These are phyloP conservation scores for Dallia pectoralis DNA, from an alignment of 2,797 vertebrate genomes.

Conservation along the genomic window DNA sequence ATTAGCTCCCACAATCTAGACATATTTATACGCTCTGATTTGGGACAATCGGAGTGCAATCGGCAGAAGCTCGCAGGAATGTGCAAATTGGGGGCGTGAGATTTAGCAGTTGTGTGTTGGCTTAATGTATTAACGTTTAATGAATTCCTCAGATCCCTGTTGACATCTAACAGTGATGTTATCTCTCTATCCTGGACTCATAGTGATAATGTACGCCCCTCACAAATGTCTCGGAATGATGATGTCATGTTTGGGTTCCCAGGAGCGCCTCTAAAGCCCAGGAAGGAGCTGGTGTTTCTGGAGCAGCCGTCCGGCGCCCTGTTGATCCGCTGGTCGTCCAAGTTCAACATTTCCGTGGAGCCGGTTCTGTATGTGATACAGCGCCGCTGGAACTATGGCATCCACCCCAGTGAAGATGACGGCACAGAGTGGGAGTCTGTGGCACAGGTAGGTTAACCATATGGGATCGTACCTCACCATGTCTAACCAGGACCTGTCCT, in stretches of 20 bases:
- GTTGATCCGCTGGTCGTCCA: conserved; percentile 93
- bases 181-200: neutral
- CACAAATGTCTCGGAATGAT: conserved; percentile 10
- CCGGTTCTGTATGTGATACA: conserved; percentile 94
- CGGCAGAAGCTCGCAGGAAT: too few relatives aligned
- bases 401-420: conserved; percentile 93
- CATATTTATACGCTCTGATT: too few relatives aligned
- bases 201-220: conserved; percentile 61
- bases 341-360: conserved; percentile 94
- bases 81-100: too few relatives aligned
- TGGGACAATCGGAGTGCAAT: too few relatives aligned
- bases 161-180: conserved; percentile 38
- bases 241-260: conserved; percentile 26
- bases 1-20: too few relatives aligned
- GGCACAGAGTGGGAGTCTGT: conserved; percentile 88
- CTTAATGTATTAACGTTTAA: neutral
- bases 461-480: too few relatives aligned
- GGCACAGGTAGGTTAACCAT: conserved; percentile 76
- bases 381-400: conserved; percentile 92
- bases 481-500: too few relatives aligned
- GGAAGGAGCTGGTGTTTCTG: conserved; percentile 87
- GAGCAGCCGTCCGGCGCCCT: conserved; percentile 84
- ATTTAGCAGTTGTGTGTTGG: neutral
- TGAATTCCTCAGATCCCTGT: neutral
- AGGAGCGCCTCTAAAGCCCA: conserved; percentile 96